A percentile compares a stretch with the other conserved stretches of the same genome.
phyloP scores from a whole-genome alignment of 1,140 invertebrate species.

The Plutomurus gul region DNA sequence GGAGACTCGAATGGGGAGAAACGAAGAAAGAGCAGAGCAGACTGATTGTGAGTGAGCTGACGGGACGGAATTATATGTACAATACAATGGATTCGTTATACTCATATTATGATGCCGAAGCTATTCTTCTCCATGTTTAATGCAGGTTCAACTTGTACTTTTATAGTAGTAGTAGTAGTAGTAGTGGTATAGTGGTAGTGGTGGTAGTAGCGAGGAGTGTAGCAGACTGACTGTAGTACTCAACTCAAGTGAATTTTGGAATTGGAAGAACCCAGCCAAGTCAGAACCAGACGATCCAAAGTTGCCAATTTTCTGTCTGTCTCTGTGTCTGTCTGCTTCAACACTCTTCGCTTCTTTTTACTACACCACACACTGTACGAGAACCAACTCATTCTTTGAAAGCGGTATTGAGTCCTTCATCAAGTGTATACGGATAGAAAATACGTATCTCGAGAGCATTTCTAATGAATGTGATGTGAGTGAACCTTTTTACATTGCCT shows the following conservation, averaged over 20 bases:
- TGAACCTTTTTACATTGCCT: neutral
- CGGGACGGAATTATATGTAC: too few species aligned
- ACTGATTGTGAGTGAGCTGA: neutral
- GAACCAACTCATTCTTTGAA: neutral
- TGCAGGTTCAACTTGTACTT: neutral
- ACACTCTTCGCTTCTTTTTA: conserved; percentile 1
- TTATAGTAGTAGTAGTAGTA: neutral
- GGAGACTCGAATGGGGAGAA: conserved; percentile 3
- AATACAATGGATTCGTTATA: conserved; percentile 7
- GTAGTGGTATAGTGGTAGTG: neutral
- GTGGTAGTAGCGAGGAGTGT: neutral
- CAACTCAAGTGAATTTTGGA: conserved; percentile 26
- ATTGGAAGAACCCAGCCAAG: conserved; percentile 19
- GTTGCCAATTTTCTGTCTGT: conserved; percentile 28
- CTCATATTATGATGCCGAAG: neutral
- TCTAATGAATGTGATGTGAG: too few species aligned
- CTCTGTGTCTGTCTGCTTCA: conserved; percentile 13
- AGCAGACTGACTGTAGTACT: conserved; percentile 4
- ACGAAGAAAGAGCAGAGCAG: neutral
- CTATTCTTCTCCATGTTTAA: neutral
- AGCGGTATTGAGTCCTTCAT: neutral
- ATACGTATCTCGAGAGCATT: too few species aligned
- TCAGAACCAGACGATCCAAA: conserved; percentile 15
- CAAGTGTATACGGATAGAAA: too few species aligned
- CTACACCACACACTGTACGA: neutral